Evolutionary conservation across 1,140 invertebrate genomes (phyloP), one percentile per base, ranked within the genome.

Genomic region (Gryllus bimaculatus): DNA sequence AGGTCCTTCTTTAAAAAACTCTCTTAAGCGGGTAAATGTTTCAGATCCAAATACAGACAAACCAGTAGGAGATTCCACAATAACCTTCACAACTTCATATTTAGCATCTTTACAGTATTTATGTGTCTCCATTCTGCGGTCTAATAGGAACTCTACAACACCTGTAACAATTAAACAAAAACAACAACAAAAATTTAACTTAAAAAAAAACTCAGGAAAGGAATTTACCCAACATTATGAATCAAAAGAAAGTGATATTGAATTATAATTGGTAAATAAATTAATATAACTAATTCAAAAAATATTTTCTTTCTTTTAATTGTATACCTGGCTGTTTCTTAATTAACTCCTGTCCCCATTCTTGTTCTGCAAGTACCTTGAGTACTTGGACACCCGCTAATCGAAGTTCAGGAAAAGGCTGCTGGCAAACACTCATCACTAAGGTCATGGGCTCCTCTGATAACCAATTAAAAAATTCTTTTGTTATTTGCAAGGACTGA

Each of bases 101-200:
- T 95, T 96, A 0, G 86, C 84, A 82, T 93, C 91, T 83, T 92
- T 93, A 39, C 90, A 91, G 79, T 92, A 90, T 83, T 93, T 94
- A 78, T 88, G 88, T 1, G 88, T 86, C 83, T 94, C 92, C 1
- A 88, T 86, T 77, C 88, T 88, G 48, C 94, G 86, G 82, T 95
- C 91, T 6, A 96, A 83, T 7, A 96, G 84, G 84, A 92, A 95
- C 84, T 95, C 94, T 7, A 92, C 82, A 54, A 95, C 89, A 48
- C 93, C 92, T 87, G 84, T 78, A 86, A 87, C n/a, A 79, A 18
- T n/a, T 12, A 48, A 79, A 39, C 66, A 47, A n/a, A 39, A 7
- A 47, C 47, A 74, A 48, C 7, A 48, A n/a, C n/a, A 78, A 13
- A 78, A 4, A 47, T 54, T 78, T 13, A 48, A 48, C 10, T 48